Conservation (phyloP, 1,140 invertebrate genomes). For the Aphaenogaster ashmeadi region DNA sequence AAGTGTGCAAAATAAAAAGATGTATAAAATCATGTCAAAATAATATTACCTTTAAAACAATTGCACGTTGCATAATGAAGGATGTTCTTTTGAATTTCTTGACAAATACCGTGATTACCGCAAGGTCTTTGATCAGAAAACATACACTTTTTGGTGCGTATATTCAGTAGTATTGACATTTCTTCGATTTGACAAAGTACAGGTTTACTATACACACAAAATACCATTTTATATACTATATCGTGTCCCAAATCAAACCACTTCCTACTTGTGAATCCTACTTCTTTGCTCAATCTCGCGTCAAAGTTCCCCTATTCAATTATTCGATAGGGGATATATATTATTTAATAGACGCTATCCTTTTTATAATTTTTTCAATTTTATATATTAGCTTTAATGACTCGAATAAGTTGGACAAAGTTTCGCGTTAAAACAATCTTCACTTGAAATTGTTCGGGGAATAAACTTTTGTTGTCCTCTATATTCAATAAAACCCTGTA, state of each 20-base stretch:
- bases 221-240: neutral
- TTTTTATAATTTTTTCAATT: neutral
- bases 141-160: slow-evolving; percentile 87
- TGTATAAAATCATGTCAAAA: slow-evolving; percentile 21
- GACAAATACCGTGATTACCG: slow-evolving; percentile 86
- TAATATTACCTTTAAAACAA: slow-evolving; percentile 85
- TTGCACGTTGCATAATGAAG: slow-evolving; percentile 87
- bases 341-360: neutral
- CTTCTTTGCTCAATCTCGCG: neutral
- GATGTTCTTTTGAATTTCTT: slow-evolving; percentile 87
- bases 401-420: neutral
- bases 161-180: slow-evolving; percentile 87
- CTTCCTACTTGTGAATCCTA: neutral
- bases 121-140: slow-evolving; percentile 85
- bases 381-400: neutral
- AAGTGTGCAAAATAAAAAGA: neutral
- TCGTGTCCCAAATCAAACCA: neutral
- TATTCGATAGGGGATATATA: neutral
- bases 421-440: neutral
- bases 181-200: slow-evolving; percentile 84
- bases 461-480: neutral
- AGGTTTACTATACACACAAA: slow-evolving; percentile 74
- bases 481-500: neutral
- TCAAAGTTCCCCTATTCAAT: neutral
- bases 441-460: neutral